These are phyloP conservation scores for Rhinoderma darwinii DNA, from an alignment of 2,113 vertebrate species.

Conservation along the genomic window DNA sequence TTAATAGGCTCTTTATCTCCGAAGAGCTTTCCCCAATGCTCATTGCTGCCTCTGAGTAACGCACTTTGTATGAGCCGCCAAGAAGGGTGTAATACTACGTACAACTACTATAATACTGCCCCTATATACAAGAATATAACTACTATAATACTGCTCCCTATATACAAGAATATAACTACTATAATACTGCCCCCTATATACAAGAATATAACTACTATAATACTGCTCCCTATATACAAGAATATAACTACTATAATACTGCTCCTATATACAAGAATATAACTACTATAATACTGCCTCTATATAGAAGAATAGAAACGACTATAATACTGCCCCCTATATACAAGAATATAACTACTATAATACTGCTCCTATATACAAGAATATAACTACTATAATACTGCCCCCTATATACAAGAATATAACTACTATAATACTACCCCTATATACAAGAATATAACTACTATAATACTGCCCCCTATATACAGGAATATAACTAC, in stretches of 20 bases:
- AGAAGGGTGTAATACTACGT: background rate
- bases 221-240: background rate
- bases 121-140: background rate
- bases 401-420: background rate
- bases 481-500: conserved; percentile 11
- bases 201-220: background rate
- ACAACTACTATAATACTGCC: background rate
- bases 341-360: conserved; percentile 8
- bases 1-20: background rate
- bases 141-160: conserved; percentile 2
- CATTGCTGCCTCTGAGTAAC: too few relatives aligned
- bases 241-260: conserved; percentile 20
- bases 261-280: background rate
- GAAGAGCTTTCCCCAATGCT: too few relatives aligned
- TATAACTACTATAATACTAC: conserved; percentile 14
- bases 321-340: background rate
- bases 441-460: background rate
- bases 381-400: conserved; percentile 16
- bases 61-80: too few relatives aligned
- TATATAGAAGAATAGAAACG: background rate
- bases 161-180: conserved; percentile 4
- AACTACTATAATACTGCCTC: background rate
- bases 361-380: conserved; percentile 9
- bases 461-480: too few relatives aligned
- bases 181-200: background rate